phyloP scores from a whole-genome alignment of 2,797 vertebrate genomes.

The Silurus lanzhouensis region DNA sequence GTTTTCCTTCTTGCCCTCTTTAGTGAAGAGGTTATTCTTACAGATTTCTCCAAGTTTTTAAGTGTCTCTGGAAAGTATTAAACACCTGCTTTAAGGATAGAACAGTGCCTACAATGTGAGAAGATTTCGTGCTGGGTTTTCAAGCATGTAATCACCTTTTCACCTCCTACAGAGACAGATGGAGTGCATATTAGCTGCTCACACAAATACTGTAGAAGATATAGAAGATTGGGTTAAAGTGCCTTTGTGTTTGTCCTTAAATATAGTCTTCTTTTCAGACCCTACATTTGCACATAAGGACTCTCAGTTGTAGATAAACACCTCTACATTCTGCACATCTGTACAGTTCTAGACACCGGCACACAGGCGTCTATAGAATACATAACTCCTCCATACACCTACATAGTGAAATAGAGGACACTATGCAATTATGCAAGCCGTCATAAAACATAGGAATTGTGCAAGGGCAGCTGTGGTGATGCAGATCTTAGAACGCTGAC shows the following conservation, averaged over 20 bases:
- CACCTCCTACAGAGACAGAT: constrained; percentile 70
- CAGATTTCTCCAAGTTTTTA: constrained; percentile 46
- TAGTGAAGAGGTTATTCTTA: constrained; percentile 42
- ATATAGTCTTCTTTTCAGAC: constrained; percentile 57
- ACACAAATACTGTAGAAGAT: constrained; percentile 22
- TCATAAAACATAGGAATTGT: constrained; percentile 20
- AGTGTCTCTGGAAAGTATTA: constrained; percentile 52
- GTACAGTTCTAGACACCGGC: constrained; percentile 19
- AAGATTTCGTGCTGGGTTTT: constrained; percentile 64
- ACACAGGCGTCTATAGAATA: not conserved
- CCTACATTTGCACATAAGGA: constrained; percentile 24
- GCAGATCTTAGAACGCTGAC: constrained; percentile 14
- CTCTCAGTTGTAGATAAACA: not conserved
- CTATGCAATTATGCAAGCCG: constrained; percentile 18
- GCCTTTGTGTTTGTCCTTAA: constrained; percentile 62
- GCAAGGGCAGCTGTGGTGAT: constrained; percentile 16
- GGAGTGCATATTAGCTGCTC: constrained; percentile 62
- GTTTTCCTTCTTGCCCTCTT: constrained; percentile 38
- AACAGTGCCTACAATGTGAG: constrained; percentile 59
- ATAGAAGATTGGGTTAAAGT: constrained; percentile 67
- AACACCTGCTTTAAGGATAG: constrained; percentile 63
- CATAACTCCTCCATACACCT: constrained; percentile 3
- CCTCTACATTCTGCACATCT: constrained; percentile 10
- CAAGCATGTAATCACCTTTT: constrained; percentile 65
- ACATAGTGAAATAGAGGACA: constrained; percentile 18